Evolutionary conservation across 2,888 invertebrate species (phyloP).

Genomic region (Peribatodes rhomboidaria): DNA sequence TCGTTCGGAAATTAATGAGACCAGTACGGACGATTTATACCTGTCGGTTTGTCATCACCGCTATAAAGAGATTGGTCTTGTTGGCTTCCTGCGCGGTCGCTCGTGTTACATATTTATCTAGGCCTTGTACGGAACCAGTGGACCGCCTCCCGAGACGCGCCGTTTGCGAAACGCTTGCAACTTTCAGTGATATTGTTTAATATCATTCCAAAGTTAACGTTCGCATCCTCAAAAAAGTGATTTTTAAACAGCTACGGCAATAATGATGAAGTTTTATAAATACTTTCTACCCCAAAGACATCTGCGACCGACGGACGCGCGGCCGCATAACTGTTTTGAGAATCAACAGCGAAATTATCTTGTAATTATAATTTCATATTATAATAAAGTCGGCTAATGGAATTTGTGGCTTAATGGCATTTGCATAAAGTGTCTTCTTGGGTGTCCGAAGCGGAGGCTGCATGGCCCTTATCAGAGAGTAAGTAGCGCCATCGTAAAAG

Average conservation of each 20-base stretch:
- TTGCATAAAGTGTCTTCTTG: slow-evolving; percentile 79
- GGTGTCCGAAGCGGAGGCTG: slow-evolving; percentile 67
- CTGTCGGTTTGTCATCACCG: slow-evolving; percentile 73
- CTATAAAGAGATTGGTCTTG: slow-evolving; percentile 73
- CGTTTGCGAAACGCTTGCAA: slow-evolving; percentile 51
- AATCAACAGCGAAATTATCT: slow-evolving; percentile 82
- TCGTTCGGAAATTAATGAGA: slow-evolving; percentile 82
- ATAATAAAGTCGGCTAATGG: slow-evolving; percentile 73
- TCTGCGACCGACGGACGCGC: slow-evolving; percentile 60
- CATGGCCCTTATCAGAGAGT: slow-evolving; percentile 79
- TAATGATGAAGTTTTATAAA: slow-evolving; percentile 69
- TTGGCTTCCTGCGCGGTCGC: slow-evolving; percentile 80
- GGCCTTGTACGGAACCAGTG: slow-evolving; percentile 55
- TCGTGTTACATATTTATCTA: slow-evolving; percentile 71
- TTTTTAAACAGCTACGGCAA: slow-evolving; percentile 61
- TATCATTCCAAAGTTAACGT: slow-evolving; percentile 80
- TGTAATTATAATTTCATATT: slow-evolving; percentile 84
- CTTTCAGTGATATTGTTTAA: slow-evolving; percentile 83
- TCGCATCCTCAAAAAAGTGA: slow-evolving; percentile 57
- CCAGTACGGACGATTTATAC: slow-evolving; percentile 80
- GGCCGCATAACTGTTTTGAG: slow-evolving; percentile 79
- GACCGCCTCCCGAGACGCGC: slow-evolving; percentile 55
- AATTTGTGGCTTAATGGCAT: slow-evolving; percentile 77
- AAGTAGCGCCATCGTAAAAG: slow-evolving; percentile 85
- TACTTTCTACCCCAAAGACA: slow-evolving; percentile 75